These are phyloP conservation scores for Marisa cornuarietis DNA, from an alignment of 1,140 invertebrate species.

Conservation along the genomic window DNA sequence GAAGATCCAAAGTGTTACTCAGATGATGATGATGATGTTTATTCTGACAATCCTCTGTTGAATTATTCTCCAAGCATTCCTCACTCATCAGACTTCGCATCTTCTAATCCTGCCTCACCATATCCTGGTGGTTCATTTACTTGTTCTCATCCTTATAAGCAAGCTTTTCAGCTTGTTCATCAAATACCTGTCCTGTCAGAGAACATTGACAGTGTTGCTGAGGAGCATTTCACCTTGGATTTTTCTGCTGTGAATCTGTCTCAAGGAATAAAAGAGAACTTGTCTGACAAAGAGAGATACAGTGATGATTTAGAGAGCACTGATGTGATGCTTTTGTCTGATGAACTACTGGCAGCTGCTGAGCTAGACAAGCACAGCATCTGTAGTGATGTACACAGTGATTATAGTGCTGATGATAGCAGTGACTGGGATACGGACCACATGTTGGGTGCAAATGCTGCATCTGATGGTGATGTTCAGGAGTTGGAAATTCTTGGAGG, in stretches of 20 bases:
- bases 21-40: constrained; percentile 15
- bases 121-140: background rate
- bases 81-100: background rate
- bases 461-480: constrained; percentile 19
- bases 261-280: no score
- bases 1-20: background rate
- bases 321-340: constrained; percentile 10
- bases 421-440: background rate
- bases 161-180: background rate
- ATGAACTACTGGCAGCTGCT: constrained; percentile 6
- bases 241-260: no score
- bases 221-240: background rate
- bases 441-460: background rate
- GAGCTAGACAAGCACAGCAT: constrained; percentile 6
- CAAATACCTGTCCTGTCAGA: background rate
- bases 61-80: background rate
- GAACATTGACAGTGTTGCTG: background rate
- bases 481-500: constrained; percentile 39
- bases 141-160: constrained; percentile 12
- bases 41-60: background rate
- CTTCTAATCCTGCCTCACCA: background rate
- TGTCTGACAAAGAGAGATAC: no score
- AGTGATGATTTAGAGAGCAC: no score
- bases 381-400: background rate
- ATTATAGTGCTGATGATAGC: background rate